These are phyloP conservation scores for Mactra quadrangularis DNA, from an alignment of 1,140 invertebrate genomes.

Conservation along the genomic window DNA sequence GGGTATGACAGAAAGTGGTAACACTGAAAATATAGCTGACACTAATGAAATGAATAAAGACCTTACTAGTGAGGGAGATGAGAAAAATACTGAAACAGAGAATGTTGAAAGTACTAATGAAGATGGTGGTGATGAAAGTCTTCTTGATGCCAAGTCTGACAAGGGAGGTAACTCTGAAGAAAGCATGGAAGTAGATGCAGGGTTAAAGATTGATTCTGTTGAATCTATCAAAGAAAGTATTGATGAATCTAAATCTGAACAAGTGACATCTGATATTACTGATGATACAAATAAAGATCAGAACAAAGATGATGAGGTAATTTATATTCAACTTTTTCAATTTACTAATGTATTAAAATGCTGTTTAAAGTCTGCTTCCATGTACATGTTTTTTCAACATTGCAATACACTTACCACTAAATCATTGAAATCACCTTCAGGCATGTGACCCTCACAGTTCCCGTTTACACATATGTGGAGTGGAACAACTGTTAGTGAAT, in stretches of 20 bases:
- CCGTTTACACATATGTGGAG: no score
- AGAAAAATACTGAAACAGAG: not conserved
- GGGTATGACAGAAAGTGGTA: no score
- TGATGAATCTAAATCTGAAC: not conserved
- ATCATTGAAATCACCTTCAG: no score
- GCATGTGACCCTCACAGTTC: no score
- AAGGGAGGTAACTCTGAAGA: no score
- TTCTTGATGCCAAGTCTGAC: not conserved
- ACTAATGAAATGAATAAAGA: not conserved
- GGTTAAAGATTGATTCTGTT: not conserved
- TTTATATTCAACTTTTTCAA: not conserved
- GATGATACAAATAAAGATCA: not conserved
- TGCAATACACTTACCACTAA: no score
- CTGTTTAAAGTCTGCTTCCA: no score
- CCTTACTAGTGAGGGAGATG: not conserved
- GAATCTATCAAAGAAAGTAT: not conserved
- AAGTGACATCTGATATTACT: not conserved
- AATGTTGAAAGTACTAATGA: not conserved
- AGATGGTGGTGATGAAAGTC: not conserved
- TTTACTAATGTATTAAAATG: no score
- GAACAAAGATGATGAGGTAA: not conserved
- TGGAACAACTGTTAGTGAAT: no score
- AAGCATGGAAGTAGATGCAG: not conserved
- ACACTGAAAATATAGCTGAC: no score
- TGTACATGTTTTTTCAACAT: no score